These are phyloP conservation scores for Drosophila kepulauana DNA, from an alignment of 1,140 invertebrate species.

Conservation along the genomic window DNA sequence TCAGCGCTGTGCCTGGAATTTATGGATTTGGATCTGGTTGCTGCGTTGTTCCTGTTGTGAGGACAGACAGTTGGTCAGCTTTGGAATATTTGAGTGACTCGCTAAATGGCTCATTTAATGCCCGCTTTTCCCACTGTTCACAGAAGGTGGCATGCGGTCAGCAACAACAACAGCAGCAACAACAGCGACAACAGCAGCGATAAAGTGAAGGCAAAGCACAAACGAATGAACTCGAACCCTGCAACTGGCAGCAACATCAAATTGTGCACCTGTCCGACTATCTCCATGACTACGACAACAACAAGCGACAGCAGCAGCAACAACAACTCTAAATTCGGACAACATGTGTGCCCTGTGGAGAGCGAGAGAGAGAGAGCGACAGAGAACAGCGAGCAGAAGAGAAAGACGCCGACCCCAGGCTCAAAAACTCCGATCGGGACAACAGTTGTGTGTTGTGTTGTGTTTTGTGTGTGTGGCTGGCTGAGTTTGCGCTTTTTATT, in stretches of 20 bases:
- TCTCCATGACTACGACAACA: slow-evolving; percentile 75
- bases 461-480: slow-evolving; percentile 58
- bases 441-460: slow-evolving; percentile 46
- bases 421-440: background rate
- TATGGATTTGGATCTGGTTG: slow-evolving; percentile 49
- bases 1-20: slow-evolving; percentile 42
- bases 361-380: no score
- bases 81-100: slow-evolving; percentile 67
- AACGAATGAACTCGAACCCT: slow-evolving; percentile 72
- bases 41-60: slow-evolving; percentile 12
- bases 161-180: slow-evolving; percentile 6
- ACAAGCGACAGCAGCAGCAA: slow-evolving; percentile 31
- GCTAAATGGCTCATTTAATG: slow-evolving; percentile 82
- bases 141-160: slow-evolving; percentile 78
- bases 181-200: slow-evolving; percentile 30
- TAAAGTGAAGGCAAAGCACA: slow-evolving; percentile 60
- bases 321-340: slow-evolving; percentile 55
- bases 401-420: slow-evolving; percentile 44
- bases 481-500: slow-evolving; percentile 58
- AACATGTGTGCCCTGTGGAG: slow-evolving; percentile 67
- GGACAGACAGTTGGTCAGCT: slow-evolving; percentile 72
- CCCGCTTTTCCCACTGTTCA: slow-evolving; percentile 72
- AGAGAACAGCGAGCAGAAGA: slow-evolving; percentile 15
- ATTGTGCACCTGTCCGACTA: slow-evolving; percentile 82
- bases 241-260: slow-evolving; percentile 63